Base-by-base conservation (phyloP, 2,888 invertebrate genomes). In the Pinctada fucata region DNA sequence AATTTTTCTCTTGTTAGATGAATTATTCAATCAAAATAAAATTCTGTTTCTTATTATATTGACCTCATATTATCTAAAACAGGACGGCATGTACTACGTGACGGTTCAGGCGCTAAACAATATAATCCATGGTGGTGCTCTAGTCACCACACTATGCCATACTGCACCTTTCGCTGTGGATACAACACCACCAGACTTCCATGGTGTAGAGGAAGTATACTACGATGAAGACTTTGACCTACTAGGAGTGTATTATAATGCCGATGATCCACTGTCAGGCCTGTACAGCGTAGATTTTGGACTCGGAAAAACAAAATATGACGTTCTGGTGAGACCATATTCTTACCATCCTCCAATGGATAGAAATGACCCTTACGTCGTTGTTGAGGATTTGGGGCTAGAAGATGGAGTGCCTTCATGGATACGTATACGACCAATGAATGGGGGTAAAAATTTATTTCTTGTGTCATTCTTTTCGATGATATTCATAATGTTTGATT, bases 61-160 rank as follows among this genome's bases (percentile, higher is more conserved):
- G 31, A 31, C 31, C 31, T 31, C 31, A 31, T 31, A 31, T 58
- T 58, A 58, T 58, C 6, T 58, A 13, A 58, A 10, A 10, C 13
- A 82, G 2, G 88, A 89, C 76, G 89, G 89, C 0, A 58, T 69
- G 3, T 89, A 89, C 75, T 89, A 84, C 74, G 80, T 85, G 16
- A 88, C 89, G 0, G 84, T 88, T 3, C 88, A 87, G 72, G 89
- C 87, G 2, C 65, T 87, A 3, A 86, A 86, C 75, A 83, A 84
- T 51, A 81, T 85, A 5, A 81, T 85, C 31, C 79, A 84, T 68
- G 88, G 88, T 5, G 87, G 87, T 0, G 86, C 86, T 10, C 79
- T 88, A 16, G 87, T 88, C 2, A 87, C 87, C 0, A 87, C 88
- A 5, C 86, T 88, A 2, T 88, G 87, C 70, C 87, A 88, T 75